A percentile compares a stretch with the other conserved stretches of the same genome.
phyloP scores from a whole-genome alignment of 1,140 invertebrate species.

The Aphaenogaster rudis region DNA sequence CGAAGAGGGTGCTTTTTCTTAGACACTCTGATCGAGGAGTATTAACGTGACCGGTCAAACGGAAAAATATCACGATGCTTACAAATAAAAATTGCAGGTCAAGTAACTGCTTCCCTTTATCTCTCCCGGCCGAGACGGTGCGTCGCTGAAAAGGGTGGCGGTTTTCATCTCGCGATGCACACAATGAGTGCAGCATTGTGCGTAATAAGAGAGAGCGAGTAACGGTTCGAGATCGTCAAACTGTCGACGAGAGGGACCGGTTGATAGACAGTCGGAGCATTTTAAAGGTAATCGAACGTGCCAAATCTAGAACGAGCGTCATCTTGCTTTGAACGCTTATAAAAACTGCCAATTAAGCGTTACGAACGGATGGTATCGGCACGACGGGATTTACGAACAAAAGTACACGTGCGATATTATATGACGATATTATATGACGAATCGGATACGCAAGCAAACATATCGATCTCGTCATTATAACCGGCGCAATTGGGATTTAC shows the following conservation, averaged over 20 bases:
- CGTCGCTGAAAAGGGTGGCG: conserved; percentile 5
- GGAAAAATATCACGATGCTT: conserved; percentile 4
- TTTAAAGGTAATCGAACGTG: conserved; percentile 39
- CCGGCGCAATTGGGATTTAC: conserved; percentile 41
- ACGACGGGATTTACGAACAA: not conserved
- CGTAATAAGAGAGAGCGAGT: conserved; percentile 51
- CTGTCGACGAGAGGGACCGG: not conserved
- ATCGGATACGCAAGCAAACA: not conserved
- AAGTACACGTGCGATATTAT: not conserved
- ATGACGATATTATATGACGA: not conserved
- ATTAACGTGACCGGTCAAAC: not conserved
- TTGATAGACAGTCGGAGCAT: conserved; percentile 51
- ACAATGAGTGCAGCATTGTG: conserved; percentile 44
- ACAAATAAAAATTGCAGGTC: conserved; percentile 20
- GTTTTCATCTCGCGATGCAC: conserved; percentile 9
- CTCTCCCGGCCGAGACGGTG: not conserved
- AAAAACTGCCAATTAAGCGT: conserved; percentile 22
- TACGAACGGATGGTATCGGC: not conserved
- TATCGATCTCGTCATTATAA: conserved; percentile 35
- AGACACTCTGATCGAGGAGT: not conserved
- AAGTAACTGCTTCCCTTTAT: conserved; percentile 7
- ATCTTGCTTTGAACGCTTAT: not conserved
- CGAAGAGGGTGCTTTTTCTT: conserved; percentile 11
- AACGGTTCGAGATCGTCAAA: conserved; percentile 47
- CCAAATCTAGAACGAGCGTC: not conserved